Evolutionary conservation across 2,888 invertebrate genomes (phyloP).

Genomic region (Noctua fimbriata): DNA sequence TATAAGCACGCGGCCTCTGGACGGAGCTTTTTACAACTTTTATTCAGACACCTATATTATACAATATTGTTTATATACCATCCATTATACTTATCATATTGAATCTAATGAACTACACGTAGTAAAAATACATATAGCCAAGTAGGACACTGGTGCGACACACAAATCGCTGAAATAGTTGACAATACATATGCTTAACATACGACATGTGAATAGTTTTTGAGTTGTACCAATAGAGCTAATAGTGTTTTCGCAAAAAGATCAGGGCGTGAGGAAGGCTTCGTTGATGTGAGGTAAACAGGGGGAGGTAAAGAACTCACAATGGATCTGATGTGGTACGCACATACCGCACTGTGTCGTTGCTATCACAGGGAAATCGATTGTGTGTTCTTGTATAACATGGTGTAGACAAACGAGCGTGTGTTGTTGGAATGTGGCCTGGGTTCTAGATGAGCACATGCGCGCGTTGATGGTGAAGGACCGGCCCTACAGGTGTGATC

Average conservation of each 20-base stretch:
- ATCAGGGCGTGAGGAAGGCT: conserved; percentile 89
- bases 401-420: conserved; percentile 70
- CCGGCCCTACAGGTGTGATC: conserved; percentile 92
- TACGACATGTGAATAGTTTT: conserved; percentile 89
- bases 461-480: conserved; percentile 90
- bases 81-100: conserved; percentile 68
- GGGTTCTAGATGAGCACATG: conserved; percentile 90
- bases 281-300: conserved; percentile 86
- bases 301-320: conserved; percentile 87
- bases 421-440: conserved; percentile 84
- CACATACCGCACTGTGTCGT: conserved; percentile 31
- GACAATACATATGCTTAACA: conserved; percentile 81
- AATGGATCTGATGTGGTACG: conserved; percentile 69
- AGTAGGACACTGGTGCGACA: conserved; percentile 84
- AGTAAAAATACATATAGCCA: conserved; percentile 68
- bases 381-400: conserved; percentile 78
- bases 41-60: conserved; percentile 72
- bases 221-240: conserved; percentile 84
- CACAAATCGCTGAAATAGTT: conserved; percentile 76
- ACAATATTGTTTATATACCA: conserved; percentile 68
- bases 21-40: conserved; percentile 74
- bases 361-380: conserved; percentile 65
- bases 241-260: conserved; percentile 72
- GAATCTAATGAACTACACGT: conserved; percentile 66
- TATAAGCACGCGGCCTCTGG: conserved; percentile 76